A percentile compares a stretch with the other conserved stretches of the same genome.
Evolutionary conservation across 2,888 invertebrate species (phyloP).

Genomic region (Protophormia terraenovae): DNA sequence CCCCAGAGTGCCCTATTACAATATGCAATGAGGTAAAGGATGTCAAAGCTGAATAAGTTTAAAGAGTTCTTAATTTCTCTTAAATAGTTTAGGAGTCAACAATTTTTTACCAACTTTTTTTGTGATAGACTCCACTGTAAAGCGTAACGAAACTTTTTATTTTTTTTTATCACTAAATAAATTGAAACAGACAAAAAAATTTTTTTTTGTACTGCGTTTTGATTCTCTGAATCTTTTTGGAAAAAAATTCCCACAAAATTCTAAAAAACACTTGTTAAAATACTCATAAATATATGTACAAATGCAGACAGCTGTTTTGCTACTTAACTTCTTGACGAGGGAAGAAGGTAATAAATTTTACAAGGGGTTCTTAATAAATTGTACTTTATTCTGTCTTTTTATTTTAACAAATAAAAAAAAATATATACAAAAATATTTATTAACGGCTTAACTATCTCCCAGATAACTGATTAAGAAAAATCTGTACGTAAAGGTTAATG

Average conservation of each 20-base stretch:
- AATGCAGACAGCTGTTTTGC: not conserved
- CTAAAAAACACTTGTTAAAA: not conserved
- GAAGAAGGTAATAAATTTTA: not conserved
- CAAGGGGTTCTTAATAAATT: not conserved
- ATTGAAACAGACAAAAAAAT: not conserved
- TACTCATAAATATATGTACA: not conserved
- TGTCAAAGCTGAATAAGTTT: no score
- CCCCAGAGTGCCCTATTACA: no score
- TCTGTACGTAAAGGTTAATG: not conserved
- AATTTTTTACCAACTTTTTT: no score
- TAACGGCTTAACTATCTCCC: not conserved
- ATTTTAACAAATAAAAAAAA: not conserved
- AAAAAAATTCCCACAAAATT: not conserved
- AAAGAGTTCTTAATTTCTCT: no score
- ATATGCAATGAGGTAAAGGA: no score
- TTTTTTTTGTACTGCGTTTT: not conserved
- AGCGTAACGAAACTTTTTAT: not conserved
- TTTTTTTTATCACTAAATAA: slow-evolving; percentile 24
- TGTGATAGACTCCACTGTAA: no score
- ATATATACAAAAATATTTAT: not conserved
- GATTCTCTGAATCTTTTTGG: not conserved
- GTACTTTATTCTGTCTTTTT: not conserved
- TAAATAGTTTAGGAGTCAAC: no score
- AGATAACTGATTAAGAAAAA: not conserved
- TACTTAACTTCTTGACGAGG: not conserved